phyloP scores from a whole-genome alignment of 1,140 invertebrate species.

The Amyelois transitella region DNA sequence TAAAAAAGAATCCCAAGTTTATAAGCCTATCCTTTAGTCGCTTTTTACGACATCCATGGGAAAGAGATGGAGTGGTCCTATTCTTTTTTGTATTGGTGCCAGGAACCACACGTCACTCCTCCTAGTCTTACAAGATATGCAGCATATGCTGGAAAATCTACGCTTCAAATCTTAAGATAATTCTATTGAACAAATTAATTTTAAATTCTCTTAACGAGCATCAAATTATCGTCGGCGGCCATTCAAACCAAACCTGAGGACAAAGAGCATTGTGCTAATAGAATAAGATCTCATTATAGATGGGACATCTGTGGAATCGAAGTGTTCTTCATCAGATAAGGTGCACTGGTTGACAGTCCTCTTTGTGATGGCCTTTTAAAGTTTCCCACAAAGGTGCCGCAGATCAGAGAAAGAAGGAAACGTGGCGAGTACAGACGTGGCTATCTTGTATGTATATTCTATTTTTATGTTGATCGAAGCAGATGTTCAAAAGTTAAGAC shows the following conservation, averaged over 20 bases:
- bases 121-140: too few relatives aligned
- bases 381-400: background rate
- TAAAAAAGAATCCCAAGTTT: too few relatives aligned
- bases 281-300: slow-evolving; percentile 29
- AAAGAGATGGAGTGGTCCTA: too few relatives aligned
- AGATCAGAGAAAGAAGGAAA: background rate
- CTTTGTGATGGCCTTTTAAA: background rate
- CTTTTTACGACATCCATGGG: too few relatives aligned
- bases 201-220: slow-evolving; percentile 4
- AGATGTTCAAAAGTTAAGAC: too few relatives aligned
- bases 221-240: slow-evolving; percentile 13
- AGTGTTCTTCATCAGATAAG: slow-evolving; percentile 5
- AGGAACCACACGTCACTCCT: too few relatives aligned
- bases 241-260: slow-evolving; percentile 12
- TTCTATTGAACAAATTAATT: too few relatives aligned
- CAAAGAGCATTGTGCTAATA: slow-evolving; percentile 24
- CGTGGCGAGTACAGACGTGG: background rate
- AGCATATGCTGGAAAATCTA: too few relatives aligned
- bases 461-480: too few relatives aligned
- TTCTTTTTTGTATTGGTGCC: too few relatives aligned
- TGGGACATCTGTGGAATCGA: slow-evolving; percentile 22
- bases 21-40: too few relatives aligned
- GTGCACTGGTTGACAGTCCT: background rate
- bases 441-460: background rate
- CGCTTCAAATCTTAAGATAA: too few relatives aligned